These are phyloP conservation scores for Anodontia alba DNA, from an alignment of 2,888 invertebrate species.

Conservation along the genomic window DNA sequence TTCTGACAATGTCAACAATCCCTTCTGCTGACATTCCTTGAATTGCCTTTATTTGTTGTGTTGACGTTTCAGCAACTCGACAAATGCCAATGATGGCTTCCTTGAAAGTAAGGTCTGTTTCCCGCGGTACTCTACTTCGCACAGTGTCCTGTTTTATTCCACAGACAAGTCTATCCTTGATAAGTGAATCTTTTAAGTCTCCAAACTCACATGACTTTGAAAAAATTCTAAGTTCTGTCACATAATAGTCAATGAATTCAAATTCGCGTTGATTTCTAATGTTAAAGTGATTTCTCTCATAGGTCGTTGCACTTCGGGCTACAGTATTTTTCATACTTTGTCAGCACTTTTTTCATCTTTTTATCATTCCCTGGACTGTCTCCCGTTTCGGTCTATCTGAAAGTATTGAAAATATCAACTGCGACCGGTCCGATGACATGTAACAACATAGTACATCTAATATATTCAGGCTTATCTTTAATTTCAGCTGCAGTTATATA, in stretches of 20 bases:
- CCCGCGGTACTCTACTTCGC: constrained; percentile 35
- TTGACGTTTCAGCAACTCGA: constrained; percentile 29
- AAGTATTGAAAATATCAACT: constrained; percentile 45
- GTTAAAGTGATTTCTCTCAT: constrained; percentile 46
- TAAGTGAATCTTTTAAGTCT: constrained; percentile 35
- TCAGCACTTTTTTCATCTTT: constrained; percentile 45
- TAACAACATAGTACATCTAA: too few species aligned
- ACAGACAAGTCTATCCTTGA: constrained; percentile 44
- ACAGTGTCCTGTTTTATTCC: constrained; percentile 29
- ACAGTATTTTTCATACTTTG: too few species aligned
- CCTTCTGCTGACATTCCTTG: neutral
- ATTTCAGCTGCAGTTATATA: constrained; percentile 37
- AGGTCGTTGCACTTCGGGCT: constrained; percentile 43
- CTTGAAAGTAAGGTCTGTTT: constrained; percentile 30
- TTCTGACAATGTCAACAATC: constrained; percentile 11
- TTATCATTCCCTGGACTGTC: constrained; percentile 10
- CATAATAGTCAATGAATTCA: constrained; percentile 44
- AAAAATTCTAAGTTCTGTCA: too few species aligned
- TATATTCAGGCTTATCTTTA: constrained; percentile 33
- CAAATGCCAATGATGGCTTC: constrained; percentile 42
- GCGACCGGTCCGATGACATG: constrained; percentile 39
- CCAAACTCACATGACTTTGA: too few species aligned
- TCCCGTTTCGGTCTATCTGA: constrained; percentile 17
- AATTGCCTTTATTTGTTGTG: neutral
- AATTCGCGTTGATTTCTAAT: constrained; percentile 27